These are phyloP conservation scores for Mercenaria mercenaria DNA, from an alignment of 1,140 invertebrate genomes.

Conservation along the genomic window DNA sequence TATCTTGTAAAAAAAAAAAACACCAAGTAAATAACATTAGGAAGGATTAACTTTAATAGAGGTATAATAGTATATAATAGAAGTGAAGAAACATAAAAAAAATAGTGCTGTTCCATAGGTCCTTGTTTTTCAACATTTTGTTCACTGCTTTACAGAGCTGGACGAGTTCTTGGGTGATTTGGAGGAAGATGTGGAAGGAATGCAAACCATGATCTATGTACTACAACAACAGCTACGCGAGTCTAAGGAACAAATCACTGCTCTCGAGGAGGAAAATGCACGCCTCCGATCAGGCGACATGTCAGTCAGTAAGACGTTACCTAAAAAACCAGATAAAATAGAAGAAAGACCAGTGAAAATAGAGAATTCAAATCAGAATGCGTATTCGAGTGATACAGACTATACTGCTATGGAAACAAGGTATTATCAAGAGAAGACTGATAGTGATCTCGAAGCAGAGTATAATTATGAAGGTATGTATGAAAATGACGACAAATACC, in stretches of 20 bases:
- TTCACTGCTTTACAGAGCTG: conserved; percentile 93
- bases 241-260: conserved; percentile 80
- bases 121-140: too few species aligned
- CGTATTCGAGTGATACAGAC: background rate
- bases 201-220: conserved; percentile 98
- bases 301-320: conserved; percentile 15
- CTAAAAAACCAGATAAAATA: conserved; percentile 4
- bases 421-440: conserved; percentile 54
- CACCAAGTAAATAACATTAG: too few species aligned
- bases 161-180: conserved; percentile 98
- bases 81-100: background rate
- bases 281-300: conserved; percentile 61
- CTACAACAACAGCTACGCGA: conserved; percentile 94
- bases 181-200: conserved; percentile 98
- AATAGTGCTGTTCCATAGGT: too few species aligned
- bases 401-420: conserved; percentile 33
- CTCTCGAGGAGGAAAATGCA: conserved; percentile 79
- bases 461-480: conserved; percentile 63
- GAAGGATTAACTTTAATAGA: too few species aligned
- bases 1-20: too few species aligned
- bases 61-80: too few species aligned
- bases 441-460: conserved; percentile 61
- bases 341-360: conserved; percentile 21
- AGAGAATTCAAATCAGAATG: conserved; percentile 40
- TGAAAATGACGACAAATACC: conserved; percentile 58